These are phyloP conservation scores for Psittacula derbiana DNA, from an alignment of 2,797 vertebrate species.

Conservation along the genomic window DNA sequence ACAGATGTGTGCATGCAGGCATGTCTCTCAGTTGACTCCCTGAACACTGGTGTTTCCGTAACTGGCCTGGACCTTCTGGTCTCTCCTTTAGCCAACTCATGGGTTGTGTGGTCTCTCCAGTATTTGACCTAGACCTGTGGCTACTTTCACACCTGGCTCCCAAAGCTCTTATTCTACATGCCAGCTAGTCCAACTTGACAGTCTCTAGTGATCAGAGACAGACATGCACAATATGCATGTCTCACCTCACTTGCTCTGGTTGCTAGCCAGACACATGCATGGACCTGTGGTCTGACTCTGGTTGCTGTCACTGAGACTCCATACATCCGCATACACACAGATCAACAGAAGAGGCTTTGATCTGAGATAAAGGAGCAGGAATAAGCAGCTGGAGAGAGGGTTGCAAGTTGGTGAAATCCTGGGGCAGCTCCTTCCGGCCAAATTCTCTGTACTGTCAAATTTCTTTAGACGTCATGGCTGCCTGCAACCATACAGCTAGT, in stretches of 20 bases:
- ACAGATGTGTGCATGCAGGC: fast-evolving
- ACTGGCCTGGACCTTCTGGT: neutral
- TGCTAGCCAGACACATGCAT: neutral
- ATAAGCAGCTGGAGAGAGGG: neutral
- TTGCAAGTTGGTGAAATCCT: neutral
- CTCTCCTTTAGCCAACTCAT: neutral
- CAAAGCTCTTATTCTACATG: neutral
- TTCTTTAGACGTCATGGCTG: fast-evolving
- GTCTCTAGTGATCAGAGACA: neutral
- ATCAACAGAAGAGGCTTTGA: neutral
- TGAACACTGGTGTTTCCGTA: fast-evolving
- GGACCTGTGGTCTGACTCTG: neutral
- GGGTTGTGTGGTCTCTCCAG: neutral
- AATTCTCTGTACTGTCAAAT: neutral
- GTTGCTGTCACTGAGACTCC: neutral
- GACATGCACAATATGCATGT: neutral
- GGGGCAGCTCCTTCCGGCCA: neutral
- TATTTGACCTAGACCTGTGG: neutral
- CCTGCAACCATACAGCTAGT: neutral
- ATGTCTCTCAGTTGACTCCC: neutral
- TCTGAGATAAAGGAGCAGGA: neutral
- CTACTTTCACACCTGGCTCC: neutral
- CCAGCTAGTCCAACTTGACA: neutral
- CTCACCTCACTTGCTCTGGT: fast-evolving
- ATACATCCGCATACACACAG: no score